Evolutionary conservation across 2,113 vertebrate species (phyloP), one percentile per base, ranked within the genome.

Genomic region (Anoplopoma fimbria): DNA sequence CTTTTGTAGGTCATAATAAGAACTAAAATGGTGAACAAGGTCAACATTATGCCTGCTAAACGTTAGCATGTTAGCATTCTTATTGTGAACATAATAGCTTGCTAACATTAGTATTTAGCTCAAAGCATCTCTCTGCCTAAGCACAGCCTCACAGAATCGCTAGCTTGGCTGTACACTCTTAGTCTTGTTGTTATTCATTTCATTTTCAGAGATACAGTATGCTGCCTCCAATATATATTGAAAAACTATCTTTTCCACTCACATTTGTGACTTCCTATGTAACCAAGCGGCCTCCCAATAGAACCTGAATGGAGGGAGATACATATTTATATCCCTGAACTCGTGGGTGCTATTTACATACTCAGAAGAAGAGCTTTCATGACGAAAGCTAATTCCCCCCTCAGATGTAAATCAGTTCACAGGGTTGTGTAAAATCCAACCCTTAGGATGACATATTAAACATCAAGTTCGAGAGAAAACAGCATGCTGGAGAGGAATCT

Each of bases 331-430:
- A 73, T 85, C 45, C 34, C 53, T 60, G 23, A 79, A 53, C 75
- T 69, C 8, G 1, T 47, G 19, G 83, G 73, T 60, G 65, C 63
- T 76, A 82, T 82, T 89, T 84, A 85, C 80, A 84, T 58, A 76
- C 58, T 53, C 73, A 74, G 57, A 64, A 87, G 79, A 90, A 19
- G 57, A 27, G 64, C 63, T 82, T 90, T 90, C 75, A 88, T 76
- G 74, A 85, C 72, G 79, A 75, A 88, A 87, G 65, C 63, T 74
- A 87, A 83, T 86, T 88, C 78, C 49, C 77, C 67, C 23, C 67
- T 29, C 31, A 73, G 77, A 83, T 84, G 65, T 61, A 79, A 80
- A 83, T 86, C 73, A 49, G 7, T 72, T 84, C 51, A 49, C 63
- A 40, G 31, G 77, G 58, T 79, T 75, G 69, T 83, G 69, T 75